Evolutionary conservation across 2,888 invertebrate species (phyloP).

Genomic region (Thalpophila matura): DNA sequence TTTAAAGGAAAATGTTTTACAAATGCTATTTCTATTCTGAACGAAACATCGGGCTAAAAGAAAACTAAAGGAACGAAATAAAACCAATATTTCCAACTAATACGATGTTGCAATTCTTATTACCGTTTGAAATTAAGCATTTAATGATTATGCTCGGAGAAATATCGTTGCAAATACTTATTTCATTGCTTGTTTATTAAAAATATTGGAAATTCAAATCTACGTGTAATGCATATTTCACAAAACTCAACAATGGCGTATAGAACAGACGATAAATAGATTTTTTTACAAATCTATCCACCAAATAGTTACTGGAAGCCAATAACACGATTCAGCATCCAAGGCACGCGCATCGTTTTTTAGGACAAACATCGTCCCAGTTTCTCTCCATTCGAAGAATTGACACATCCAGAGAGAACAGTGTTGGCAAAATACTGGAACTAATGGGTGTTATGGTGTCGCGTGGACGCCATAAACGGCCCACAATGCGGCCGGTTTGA

Average conservation of each 20-base stretch:
- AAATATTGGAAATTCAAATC: background rate
- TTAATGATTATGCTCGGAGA: conserved; percentile 24
- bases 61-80: conserved; percentile 25
- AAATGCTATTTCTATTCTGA: conserved; percentile 16
- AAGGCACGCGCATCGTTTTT: conserved; percentile 86
- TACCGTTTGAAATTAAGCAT: conserved; percentile 10
- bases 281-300: conserved; percentile 55
- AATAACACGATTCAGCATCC: conserved; percentile 57
- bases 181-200: conserved; percentile 9
- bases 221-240: background rate
- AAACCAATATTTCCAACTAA: conserved; percentile 27
- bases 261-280: conserved; percentile 34
- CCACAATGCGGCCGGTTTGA: conserved; percentile 85
- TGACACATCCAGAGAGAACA: conserved; percentile 67
- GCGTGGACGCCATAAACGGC: conserved; percentile 88
- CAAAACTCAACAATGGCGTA: conserved; percentile 26
- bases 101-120: conserved; percentile 4
- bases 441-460: conserved; percentile 88
- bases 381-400: conserved; percentile 85
- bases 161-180: background rate
- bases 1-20: conserved; percentile 15
- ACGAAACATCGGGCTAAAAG: conserved; percentile 11
- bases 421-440: conserved; percentile 89
- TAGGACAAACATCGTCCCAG: conserved; percentile 74
- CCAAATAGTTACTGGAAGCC: conserved; percentile 64